Percentiles rank a stretch among this genome's conserved stretches.
These are phyloP conservation scores for Cacoxenus indagator DNA, from an alignment of 2,888 invertebrate species.

Conservation along the genomic window DNA sequence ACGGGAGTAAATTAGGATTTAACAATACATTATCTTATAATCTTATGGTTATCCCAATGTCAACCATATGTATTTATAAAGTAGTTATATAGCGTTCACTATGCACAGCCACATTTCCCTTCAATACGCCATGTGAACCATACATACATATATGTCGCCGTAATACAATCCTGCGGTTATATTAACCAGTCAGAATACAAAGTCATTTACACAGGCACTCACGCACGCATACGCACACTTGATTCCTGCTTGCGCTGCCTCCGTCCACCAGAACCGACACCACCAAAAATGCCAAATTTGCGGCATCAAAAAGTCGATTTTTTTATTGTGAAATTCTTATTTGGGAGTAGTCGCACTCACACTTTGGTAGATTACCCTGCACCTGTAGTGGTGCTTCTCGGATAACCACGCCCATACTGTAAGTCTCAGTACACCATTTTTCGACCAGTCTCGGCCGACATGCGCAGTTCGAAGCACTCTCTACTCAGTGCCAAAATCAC, in stretches of 20 bases:
- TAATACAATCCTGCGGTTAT: slow-evolving; percentile 68
- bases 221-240: slow-evolving; percentile 29
- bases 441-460: slow-evolving; percentile 36
- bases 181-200: slow-evolving; percentile 70
- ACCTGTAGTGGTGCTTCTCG: slow-evolving; percentile 7
- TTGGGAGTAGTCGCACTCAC: slow-evolving; percentile 17
- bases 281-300: slow-evolving; percentile 57
- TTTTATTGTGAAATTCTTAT: slow-evolving; percentile 57
- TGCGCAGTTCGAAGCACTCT: background rate
- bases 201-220: slow-evolving; percentile 54
- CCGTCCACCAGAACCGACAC: background rate
- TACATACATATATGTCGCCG: slow-evolving; percentile 36
- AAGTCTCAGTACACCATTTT: slow-evolving; percentile 33
- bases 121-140: background rate
- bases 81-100: background rate
- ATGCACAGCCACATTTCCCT: background rate
- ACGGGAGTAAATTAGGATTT: background rate
- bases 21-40: background rate
- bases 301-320: slow-evolving; percentile 69
- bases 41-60: background rate
- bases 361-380: slow-evolving; percentile 16
- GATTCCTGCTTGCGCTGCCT: background rate
- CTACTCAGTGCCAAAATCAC: background rate
- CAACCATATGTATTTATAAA: background rate
- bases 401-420: slow-evolving; percentile 8